Base-by-base conservation (phyloP, 2,888 invertebrate species). In the Catocala sponsa region DNA sequence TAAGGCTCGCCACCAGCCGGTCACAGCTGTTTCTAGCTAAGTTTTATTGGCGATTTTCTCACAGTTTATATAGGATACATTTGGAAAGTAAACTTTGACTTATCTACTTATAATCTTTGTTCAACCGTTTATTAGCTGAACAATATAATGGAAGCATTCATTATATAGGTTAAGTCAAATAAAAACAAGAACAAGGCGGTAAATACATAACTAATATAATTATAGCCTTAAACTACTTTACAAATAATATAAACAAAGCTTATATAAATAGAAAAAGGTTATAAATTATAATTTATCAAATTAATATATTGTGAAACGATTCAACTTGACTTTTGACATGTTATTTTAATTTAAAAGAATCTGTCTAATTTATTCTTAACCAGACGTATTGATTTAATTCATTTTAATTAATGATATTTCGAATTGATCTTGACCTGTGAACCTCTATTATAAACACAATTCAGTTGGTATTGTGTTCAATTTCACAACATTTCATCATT, bases 401-500 rank as follows among this genome's bases (percentile, higher is more conserved):
- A 44, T 44, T 44, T 44, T 12, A 44, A 12, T 44, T 6, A 46
- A 46, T 13, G 9, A 6, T 25, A 2, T 47, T 47, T 25, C 10
- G 9, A 25, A 13, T 47, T 9, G 25, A 10, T 47, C 2, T 32
- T 47, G 25, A 32, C 10, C 32, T 47, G 2, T 38, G 6, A 9
- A 38, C 0, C 35, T 38, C 35, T n/a, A 53, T 43, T 0, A 42
- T 4, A 41, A 42, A 12, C 13, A 12, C 13, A 48, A 25, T 48
- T 25, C 4, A n/a, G 2, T 33, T 32, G 11, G 38, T 15, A 48
- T 61, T 53, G 41, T 62, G 46, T 57, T 50, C 25, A 42, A 55
- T 63, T 60, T 69, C 49, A 43, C 43, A 66, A 60, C 32, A 62
- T 65, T 63, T 58, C 73, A 55, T 55, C 2, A 38, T 38, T 38